Conservation (phyloP, 2,113 vertebrate species). For the Phaethornis superciliosus region DNA sequence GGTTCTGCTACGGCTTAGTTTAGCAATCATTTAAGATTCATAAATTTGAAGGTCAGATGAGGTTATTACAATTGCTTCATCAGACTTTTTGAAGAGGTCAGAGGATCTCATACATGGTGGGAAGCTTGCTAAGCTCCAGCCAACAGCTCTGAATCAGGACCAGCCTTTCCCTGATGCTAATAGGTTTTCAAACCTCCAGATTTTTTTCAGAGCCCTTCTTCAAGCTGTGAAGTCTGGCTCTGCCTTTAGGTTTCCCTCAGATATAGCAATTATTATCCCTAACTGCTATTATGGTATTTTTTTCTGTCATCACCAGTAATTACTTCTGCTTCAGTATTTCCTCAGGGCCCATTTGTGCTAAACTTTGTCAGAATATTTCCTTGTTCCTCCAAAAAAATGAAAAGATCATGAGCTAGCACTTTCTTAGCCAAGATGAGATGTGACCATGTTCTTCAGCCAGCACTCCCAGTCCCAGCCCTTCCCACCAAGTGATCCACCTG, state of each 20-base stretch:
- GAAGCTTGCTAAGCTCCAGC: not conserved
- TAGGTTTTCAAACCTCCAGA: not conserved
- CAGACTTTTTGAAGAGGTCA: not conserved
- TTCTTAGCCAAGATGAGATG: not conserved
- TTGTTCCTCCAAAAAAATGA: not conserved
- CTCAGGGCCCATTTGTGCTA: not conserved
- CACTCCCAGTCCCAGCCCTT: not conserved
- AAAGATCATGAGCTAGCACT: not conserved
- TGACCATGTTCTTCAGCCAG: not conserved
- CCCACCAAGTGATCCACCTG: not conserved
- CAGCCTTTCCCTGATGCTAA: not conserved
- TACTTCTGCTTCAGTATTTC: not conserved
- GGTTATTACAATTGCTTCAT: not conserved
- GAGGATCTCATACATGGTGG: not conserved
- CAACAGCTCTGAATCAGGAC: not conserved
- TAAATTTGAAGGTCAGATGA: not conserved
- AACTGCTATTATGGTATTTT: not conserved
- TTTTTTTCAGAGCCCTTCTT: not conserved
- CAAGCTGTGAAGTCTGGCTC: not conserved
- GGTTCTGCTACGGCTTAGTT: not conserved
- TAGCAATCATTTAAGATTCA: not conserved
- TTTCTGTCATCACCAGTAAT: not conserved
- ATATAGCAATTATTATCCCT: not conserved
- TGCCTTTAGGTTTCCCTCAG: not conserved
- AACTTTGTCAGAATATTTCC: conserved; percentile 13